phyloP scores from a whole-genome alignment of 2,888 invertebrate species.

The Ichneumon xanthorius region DNA sequence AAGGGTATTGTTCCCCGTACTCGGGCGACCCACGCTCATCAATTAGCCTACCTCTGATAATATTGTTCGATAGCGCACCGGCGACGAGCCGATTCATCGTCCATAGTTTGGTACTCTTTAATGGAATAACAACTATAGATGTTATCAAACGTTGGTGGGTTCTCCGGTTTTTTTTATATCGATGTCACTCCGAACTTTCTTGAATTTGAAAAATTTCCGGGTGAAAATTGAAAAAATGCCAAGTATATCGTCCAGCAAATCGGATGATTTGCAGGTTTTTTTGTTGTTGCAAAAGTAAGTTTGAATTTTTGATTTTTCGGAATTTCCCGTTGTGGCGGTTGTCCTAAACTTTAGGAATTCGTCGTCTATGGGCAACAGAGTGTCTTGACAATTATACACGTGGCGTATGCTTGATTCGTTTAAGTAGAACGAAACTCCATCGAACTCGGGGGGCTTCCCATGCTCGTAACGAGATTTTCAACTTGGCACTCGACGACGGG shows the following conservation, averaged over 20 bases:
- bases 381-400: constrained; percentile 50
- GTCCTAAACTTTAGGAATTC: constrained; percentile 1
- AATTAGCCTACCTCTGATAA: constrained; percentile 60
- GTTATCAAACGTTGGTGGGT: background rate
- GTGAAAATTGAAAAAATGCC: background rate
- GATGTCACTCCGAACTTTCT: background rate
- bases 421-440: constrained; percentile 45
- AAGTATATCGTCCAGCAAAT: background rate
- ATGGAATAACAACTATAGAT: background rate
- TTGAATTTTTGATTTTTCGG: constrained; percentile 33
- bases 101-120: constrained; percentile 28
- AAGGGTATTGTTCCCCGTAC: constrained; percentile 39
- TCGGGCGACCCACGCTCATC: constrained; percentile 50
- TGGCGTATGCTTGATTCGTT: constrained; percentile 57
- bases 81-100: constrained; percentile 48
- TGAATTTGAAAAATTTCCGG: background rate
- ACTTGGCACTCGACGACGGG: constrained; percentile 69
- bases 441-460: constrained; percentile 21
- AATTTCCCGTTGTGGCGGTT: background rate
- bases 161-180: background rate
- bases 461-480: constrained; percentile 68
- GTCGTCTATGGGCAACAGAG: background rate
- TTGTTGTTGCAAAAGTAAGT: background rate
- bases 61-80: constrained; percentile 52
- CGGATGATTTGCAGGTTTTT: background rate